phyloP scores from a whole-genome alignment of 2,888 invertebrate species.

The Anaspis maculata region DNA sequence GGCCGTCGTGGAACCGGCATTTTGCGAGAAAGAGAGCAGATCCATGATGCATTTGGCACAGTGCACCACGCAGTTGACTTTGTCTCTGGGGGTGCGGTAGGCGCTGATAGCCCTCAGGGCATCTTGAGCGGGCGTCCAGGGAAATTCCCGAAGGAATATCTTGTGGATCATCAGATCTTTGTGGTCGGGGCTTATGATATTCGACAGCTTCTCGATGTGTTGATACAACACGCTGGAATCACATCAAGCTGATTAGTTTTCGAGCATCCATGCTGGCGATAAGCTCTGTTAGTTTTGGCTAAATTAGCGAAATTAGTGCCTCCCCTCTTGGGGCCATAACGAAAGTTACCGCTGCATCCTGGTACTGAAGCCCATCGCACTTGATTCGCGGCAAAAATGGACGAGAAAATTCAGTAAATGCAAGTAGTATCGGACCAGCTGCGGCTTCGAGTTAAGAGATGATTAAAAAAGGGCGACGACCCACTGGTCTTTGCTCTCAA shows the following conservation, averaged over 20 bases:
- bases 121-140: constrained; percentile 92
- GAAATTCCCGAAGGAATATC: constrained; percentile 81
- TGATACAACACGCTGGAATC: constrained; percentile 68
- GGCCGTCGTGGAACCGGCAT: constrained; percentile 70
- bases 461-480: no score
- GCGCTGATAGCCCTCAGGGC: constrained; percentile 82
- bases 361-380: no score
- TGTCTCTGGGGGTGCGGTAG: constrained; percentile 84
- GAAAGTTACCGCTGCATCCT: no score
- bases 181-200: constrained; percentile 68
- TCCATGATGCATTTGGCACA: constrained; percentile 93
- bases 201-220: constrained; percentile 77
- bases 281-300: neutral
- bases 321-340: no score
- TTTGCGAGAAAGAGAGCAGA: constrained; percentile 77
- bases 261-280: neutral
- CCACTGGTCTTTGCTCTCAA: no score
- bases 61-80: constrained; percentile 67
- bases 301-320: neutral
- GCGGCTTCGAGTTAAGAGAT: no score
- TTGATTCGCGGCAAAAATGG: no score
- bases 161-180: constrained; percentile 75
- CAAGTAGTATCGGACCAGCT: no score
- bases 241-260: constrained; percentile 8
- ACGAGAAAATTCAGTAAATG: no score